Evolutionary conservation across 2,888 invertebrate genomes (phyloP), one percentile per base, ranked within the genome.

Genomic region (Drosophila prostipennis): DNA sequence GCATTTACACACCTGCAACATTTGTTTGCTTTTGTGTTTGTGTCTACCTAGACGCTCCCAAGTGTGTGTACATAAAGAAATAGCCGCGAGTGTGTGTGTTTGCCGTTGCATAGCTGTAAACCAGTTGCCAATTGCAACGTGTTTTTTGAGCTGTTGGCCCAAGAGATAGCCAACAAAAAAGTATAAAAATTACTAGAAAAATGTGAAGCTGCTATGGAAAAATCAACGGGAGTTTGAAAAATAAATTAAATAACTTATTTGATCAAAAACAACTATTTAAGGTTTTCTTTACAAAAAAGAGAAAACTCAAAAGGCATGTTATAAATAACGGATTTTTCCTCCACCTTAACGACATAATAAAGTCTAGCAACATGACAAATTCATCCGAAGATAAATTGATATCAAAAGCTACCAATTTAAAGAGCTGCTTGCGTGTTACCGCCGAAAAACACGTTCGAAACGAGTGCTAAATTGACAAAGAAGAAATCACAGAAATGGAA

Each of bases 51-150:
- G 46, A 11, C 45, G 40, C 61, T 55, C 51, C 13, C 52, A 26
- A 56, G 56, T 55, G 45, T 59, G 54, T 43, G 58, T 61, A 16
- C 40, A 26, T 51, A 54, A 52, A 26, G 51, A 13, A 39, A 19
- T 32, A 11, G 16, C 39, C 57, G 57, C 32, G 55, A 58, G 42
- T 61, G 51, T 57, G 51, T 61, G 74, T 51, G 55, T 59, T 53
- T 70, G 52, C 72, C 78, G 82, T 81, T 87, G 85, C 87, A 81
- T 79, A 87, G 85, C 79, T 85, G 85, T 87, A 82, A 87, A 82
- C 87, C 87, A 82, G 82, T 82, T 82, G 87, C 79, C 79, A 82
- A 82, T 82, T 82, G 88, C 82, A 82, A 87, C 82, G 82, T 87
- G 81, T 82, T 72, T 72, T 83, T 79, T 72, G 63, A 70, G 72